Base-by-base conservation (phyloP, 2,888 invertebrate species). In the Criorhina ranunculi region DNA sequence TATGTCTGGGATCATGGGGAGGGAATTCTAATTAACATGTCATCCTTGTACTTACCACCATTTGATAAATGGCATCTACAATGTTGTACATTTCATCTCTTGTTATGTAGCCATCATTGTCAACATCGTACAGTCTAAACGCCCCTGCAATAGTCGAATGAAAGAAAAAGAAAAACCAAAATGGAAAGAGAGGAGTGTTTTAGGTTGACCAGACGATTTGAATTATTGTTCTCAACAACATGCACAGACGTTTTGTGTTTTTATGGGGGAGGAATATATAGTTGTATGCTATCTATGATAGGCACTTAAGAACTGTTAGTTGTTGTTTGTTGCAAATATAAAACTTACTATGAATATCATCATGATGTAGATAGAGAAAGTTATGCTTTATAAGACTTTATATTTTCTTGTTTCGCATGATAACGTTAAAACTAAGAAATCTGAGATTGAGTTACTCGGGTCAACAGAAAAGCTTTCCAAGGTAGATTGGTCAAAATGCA, bases 1-100 rank as follows among this genome's bases (percentile, higher is more conserved):
- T 37, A 19, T 42, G 57, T 57, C 9, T 29, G 24, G 7, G 31
- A 59, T 35, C 29, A 46, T 64, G 6, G 7, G 19, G 5, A 15
- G n/a, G 24, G 35, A 55, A 49, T 42, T 15, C 17, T 19, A 46
- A 49, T 67, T 24, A 29, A 24, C n/a, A 17, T 64, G 37, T 51
- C 70, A 59, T 59, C 51, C 33, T 51, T 55, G 17, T 85, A 95
- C 97, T 93, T 95, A 98, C 98, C 95, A 98, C 98, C 98, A 98
- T 98, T 93, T 98, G 98, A 93, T 98, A 98, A 91, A 98, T 98
- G 82, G 98, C 98, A 92, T 98, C 98, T 87, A 98, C 98, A 91
- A 98, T 98, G 93, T 98, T 97, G 92, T 98, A 96, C 97, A 98
- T 98, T 93, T 98, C 98, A 89, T 98, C 97, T 88, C 98, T 93